A percentile compares a stretch with the other conserved stretches of the same genome.
Evolutionary conservation across 2,888 invertebrate species (phyloP).

Genomic region (Nesidiocoris tenuis): DNA sequence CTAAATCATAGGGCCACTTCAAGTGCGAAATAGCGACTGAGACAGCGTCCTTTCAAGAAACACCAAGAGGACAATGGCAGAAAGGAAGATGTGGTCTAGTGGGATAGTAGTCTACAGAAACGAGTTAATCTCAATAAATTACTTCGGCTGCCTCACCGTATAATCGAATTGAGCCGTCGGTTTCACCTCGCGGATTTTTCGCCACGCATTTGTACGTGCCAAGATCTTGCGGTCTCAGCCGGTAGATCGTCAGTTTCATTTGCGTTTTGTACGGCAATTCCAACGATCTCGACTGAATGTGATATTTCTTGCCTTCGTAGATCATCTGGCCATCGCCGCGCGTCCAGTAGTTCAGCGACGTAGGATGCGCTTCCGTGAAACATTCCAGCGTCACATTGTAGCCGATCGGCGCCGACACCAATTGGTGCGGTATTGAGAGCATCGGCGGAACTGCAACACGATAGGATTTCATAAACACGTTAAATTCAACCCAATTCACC

Average conservation of each 20-base stretch:
- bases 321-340: conserved; percentile 86
- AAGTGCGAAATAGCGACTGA: too few species aligned
- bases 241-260: conserved; percentile 79
- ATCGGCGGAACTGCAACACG: conserved; percentile 76
- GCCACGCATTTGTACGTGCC: conserved; percentile 86
- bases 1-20: too few species aligned
- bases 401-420: conserved; percentile 80
- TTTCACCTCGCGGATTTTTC: conserved; percentile 87
- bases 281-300: conserved; percentile 52
- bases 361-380: conserved; percentile 86
- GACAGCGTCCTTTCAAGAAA: too few species aligned
- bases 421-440: conserved; percentile 88
- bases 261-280: conserved; percentile 72
- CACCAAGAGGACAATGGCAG: neutral
- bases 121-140: neutral
- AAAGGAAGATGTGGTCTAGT: neutral
- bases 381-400: conserved; percentile 84
- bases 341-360: conserved; percentile 88
- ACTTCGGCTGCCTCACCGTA: conserved; percentile 66
- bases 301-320: conserved; percentile 79
- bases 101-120: neutral
- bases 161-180: conserved; percentile 82
- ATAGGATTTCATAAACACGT: neutral
- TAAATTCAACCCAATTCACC: too few species aligned
- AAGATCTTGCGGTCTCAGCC: conserved; percentile 73